phyloP scores from a whole-genome alignment of 2,888 invertebrate species.

The Apeira syringaria region DNA sequence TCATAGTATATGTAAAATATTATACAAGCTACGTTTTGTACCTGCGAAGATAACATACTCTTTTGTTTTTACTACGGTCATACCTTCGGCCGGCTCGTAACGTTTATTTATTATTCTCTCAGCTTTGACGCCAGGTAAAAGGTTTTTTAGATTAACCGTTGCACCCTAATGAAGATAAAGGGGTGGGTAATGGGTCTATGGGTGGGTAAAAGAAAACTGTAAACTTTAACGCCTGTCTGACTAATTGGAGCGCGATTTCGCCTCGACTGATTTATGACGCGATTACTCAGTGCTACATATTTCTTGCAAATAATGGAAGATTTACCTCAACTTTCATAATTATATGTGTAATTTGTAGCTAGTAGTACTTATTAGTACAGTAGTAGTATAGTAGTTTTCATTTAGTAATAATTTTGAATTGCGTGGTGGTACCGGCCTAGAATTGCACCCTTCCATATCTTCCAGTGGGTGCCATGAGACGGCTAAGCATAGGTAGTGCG shows the following conservation, averaged over 20 bases:
- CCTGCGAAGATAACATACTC: no score
- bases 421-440: no score
- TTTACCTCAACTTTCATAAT: constrained; percentile 24
- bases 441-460: no score
- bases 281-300: constrained; percentile 58
- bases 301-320: constrained; percentile 26
- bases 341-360: no score
- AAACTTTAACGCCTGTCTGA: constrained; percentile 50
- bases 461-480: no score
- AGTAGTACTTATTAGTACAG: no score
- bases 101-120: constrained; percentile 62
- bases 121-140: constrained; percentile 67
- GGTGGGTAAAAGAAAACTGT: constrained; percentile 59
- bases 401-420: no score
- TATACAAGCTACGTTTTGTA: no score
- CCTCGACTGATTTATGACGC: constrained; percentile 64
- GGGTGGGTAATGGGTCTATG: constrained; percentile 55
- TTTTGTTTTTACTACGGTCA: no score
- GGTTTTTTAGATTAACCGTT: constrained; percentile 68
- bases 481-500: no score
- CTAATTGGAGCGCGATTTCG: constrained; percentile 42
- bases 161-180: constrained; percentile 72
- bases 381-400: no score
- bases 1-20: no score
- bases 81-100: constrained; percentile 24